Base-by-base conservation (phyloP, 2,797 vertebrate genomes). In the Staurois parvus region DNA sequence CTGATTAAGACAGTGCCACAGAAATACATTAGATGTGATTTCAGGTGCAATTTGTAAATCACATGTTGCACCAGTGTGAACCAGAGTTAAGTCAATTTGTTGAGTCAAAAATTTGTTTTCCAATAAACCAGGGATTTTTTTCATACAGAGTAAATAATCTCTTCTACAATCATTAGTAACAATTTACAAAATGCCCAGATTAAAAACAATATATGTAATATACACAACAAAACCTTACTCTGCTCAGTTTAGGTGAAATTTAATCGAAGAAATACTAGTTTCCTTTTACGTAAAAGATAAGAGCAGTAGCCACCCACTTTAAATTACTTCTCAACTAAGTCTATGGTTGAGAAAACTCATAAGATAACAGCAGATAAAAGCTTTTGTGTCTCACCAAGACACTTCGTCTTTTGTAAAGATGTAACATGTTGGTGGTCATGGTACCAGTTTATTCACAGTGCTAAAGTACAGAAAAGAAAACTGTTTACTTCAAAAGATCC, bases 371-470 rank as follows among this genome's bases (percentile, higher is more conserved):
- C 28, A 79, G 34, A 68, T 59, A 84, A 84, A n/a, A 70, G 30
- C 45, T 79, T 30, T 48, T 72, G 48, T 77, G 19, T 78, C 34
- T 76, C 42, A 19, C 26, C 17, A 30, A 52, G 29, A 45, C 40
- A 78, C 30, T 15, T 64, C 4, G 64, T 19, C 30, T 6, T 80
- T 24, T 4, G n/a, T 67, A 75, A 73, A 81, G n/a, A 68, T 81
- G 42, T 28, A 76, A 62, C 42, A 69, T 69, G 77, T 59, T 79
- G 37, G n/a, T 59, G 11, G 42, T 67, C 40, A 79, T 72, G 52
- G 42, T 75, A 72, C 59, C 45, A 80, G 72, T 56, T 32, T 68
- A 74, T 52, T 85, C 76, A 85, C 84, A 85, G 77, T 32, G 52
- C 72, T 85, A 40, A 62, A 34, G 28, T 40, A 48, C 19, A 42